Evolutionary conservation across 2,113 vertebrate species (phyloP).

Genomic region (Megaptera novaeangliae): DNA sequence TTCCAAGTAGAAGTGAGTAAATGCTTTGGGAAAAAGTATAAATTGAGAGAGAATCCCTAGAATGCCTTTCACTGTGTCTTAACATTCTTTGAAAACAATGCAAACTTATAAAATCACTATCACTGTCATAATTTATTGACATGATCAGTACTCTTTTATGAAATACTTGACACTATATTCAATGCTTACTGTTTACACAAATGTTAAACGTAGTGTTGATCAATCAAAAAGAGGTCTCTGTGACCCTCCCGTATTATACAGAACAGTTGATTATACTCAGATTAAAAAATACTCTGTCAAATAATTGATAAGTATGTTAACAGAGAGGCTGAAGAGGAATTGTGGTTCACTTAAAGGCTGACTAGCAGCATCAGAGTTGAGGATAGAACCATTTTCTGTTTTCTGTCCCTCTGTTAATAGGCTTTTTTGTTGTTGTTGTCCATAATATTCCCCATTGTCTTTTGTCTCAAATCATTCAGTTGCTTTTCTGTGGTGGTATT

Average conservation of each 20-base stretch:
- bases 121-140: background rate
- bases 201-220: slow-evolving; percentile 25
- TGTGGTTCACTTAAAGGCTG: background rate
- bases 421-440: background rate
- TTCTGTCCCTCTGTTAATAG: background rate
- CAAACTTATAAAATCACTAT: background rate
- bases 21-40: background rate
- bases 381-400: background rate
- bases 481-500: slow-evolving; percentile 29
- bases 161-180: slow-evolving; percentile 7
- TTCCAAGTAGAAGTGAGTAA: background rate
- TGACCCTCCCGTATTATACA: background rate
- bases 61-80: background rate
- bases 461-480: background rate
- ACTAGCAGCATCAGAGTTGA: background rate
- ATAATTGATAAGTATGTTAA: background rate
- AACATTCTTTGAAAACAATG: background rate
- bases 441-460: background rate
- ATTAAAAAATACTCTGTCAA: slow-evolving; percentile 19
- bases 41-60: background rate
- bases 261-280: background rate
- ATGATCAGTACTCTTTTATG: background rate
- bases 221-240: background rate
- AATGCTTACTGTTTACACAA: background rate
- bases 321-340: slow-evolving; percentile 40